Conservation (phyloP, 2,888 invertebrate species). For the Rhamnusium bicolor region DNA sequence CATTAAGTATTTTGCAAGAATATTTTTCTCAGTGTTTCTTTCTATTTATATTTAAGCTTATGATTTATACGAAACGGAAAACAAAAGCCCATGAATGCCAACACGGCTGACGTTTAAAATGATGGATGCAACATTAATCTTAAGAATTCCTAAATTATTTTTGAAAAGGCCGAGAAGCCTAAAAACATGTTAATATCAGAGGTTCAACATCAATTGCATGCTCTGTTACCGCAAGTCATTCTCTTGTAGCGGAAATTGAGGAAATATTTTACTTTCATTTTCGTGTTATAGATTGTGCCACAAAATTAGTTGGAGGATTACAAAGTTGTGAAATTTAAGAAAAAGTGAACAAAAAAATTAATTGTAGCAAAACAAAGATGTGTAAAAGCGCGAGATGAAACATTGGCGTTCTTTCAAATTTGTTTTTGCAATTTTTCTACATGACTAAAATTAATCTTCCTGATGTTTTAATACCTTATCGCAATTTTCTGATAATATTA, state of each 20-base stretch:
- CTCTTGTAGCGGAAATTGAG: neutral
- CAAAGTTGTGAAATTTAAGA: too few relatives aligned
- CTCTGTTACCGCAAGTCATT: constrained; percentile 10
- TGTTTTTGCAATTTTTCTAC: too few relatives aligned
- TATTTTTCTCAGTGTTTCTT: neutral
- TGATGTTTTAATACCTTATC: too few relatives aligned
- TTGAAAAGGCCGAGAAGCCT: constrained; percentile 1
- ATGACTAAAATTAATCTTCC: too few relatives aligned
- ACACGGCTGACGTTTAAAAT: constrained; percentile 31
- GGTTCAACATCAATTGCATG: constrained; percentile 4
- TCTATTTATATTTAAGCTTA: constrained; percentile 14
- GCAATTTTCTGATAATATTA: too few relatives aligned
- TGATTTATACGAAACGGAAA: constrained; percentile 35
- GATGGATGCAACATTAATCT: constrained; percentile 25
- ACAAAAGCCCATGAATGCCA: constrained; percentile 39
- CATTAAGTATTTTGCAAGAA: too few relatives aligned
- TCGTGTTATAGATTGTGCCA: neutral
- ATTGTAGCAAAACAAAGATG: neutral
- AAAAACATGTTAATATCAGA: constrained; percentile 11
- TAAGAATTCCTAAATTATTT: constrained; percentile 10
- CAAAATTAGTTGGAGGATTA: neutral
- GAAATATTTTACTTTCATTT: neutral
- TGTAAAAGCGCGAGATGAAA: neutral
- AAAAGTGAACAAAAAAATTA: neutral
- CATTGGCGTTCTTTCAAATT: too few relatives aligned